phyloP scores from a whole-genome alignment of 2,797 vertebrate genomes.

The Menidia menidia region DNA sequence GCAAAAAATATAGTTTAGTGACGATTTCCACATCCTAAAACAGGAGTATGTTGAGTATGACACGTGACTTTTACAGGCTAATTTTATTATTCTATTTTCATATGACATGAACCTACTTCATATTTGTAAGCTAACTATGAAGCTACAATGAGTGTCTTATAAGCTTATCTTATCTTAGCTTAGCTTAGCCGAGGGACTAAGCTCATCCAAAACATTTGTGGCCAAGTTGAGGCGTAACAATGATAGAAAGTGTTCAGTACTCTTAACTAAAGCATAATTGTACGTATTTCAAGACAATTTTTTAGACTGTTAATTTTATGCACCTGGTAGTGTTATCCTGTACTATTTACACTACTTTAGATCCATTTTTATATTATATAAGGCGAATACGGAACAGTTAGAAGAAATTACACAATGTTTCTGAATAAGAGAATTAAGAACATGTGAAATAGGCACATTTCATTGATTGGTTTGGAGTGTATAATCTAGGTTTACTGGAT shows the following conservation, averaged over 20 bases:
- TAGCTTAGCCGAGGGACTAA: slow-evolving; percentile 16
- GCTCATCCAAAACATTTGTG: neutral
- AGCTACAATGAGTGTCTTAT: neutral
- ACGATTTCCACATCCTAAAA: neutral
- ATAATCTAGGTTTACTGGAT: neutral
- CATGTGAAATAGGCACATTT: neutral
- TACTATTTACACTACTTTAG: neutral
- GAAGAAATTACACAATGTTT: neutral
- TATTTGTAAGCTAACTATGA: neutral
- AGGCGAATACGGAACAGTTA: neutral
- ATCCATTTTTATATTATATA: neutral
- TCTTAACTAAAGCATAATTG: neutral
- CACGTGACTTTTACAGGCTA: neutral
- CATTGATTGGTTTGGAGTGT: neutral
- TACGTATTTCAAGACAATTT: no score
- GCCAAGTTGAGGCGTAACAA: neutral
- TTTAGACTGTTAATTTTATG: neutral
- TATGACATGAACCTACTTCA: neutral
- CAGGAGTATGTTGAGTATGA: neutral
- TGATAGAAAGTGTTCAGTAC: neutral
- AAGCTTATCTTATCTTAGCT: slow-evolving; percentile 18
- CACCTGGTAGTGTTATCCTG: neutral
- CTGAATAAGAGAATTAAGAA: neutral
- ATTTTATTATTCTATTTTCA: neutral
- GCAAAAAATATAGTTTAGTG: neutral